Percentiles rank a stretch among this genome's conserved stretches.
phyloP scores from a whole-genome alignment of 30 jellyfish, hydroid and myxozoan genomes.

The Phacellophora camtschatica region DNA sequence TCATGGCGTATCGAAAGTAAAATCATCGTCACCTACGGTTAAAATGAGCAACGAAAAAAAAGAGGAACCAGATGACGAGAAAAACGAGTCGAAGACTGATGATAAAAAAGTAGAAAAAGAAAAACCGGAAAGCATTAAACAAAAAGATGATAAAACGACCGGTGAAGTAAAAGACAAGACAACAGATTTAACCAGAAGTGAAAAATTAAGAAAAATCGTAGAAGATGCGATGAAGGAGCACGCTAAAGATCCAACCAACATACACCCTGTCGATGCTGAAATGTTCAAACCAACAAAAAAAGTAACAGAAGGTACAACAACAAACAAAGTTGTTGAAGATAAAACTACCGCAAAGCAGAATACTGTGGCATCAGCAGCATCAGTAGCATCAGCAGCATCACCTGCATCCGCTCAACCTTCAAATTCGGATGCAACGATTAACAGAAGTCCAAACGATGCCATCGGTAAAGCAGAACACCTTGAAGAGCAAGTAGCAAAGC shows the following conservation, averaged over 20 bases:
- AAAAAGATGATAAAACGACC: neutral
- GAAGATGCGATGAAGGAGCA: conserved; percentile 91
- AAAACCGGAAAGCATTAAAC: neutral
- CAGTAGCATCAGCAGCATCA: neutral
- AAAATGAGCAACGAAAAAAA: neutral
- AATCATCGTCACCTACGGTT: conserved; percentile 5
- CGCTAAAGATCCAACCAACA: conserved; percentile 70
- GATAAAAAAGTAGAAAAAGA: neutral
- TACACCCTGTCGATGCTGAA: conserved; percentile 52
- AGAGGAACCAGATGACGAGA: neutral
- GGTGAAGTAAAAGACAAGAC: neutral
- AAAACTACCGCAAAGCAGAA: neutral
- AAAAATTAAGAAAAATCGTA: conserved; percentile 66
- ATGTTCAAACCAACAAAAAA: conserved; percentile 42
- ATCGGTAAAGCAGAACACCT: conserved; percentile 83
- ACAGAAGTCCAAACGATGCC: conserved; percentile 69
- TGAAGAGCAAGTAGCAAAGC: conserved; percentile 87
- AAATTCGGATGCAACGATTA: conserved; percentile 32
- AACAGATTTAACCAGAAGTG: conserved; percentile 23
- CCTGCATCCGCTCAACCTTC: conserved; percentile 10
- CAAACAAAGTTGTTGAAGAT: neutral
- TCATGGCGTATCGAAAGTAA: neutral
- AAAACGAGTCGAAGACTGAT: neutral
- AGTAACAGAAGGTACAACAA: conserved; percentile 14
- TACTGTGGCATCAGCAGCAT: neutral